A percentile compares a stretch with the other conserved stretches of the same genome.
phyloP scores from a whole-genome alignment of 2,797 vertebrate species.

The Ciconia nigra region DNA sequence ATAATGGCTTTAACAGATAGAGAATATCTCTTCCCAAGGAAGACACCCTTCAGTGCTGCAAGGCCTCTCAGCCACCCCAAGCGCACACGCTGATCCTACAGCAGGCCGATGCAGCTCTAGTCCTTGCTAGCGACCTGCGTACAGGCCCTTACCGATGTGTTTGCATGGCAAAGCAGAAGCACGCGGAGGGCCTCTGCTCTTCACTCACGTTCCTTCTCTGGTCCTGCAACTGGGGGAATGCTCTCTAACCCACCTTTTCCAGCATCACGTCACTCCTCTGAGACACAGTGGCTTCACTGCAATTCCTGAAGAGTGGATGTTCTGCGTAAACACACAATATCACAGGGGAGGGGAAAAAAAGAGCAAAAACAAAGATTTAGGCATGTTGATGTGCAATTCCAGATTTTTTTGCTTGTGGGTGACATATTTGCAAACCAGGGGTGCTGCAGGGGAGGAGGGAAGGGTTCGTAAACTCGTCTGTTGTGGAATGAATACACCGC shows the following conservation, averaged over 20 bases:
- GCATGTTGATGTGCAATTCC: background rate
- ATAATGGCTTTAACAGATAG: rapidly evolving
- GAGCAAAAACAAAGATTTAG: background rate
- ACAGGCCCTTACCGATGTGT: rapidly evolving
- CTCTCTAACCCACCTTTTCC: background rate
- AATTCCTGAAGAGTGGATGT: background rate
- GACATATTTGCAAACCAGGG: slow-evolving; percentile 12
- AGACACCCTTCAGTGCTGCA: rapidly evolving
- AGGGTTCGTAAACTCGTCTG: background rate
- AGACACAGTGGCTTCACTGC: background rate
- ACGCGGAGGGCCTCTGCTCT: rapidly evolving
- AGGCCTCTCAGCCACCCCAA: background rate
- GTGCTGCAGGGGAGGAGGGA: slow-evolving; percentile 3
- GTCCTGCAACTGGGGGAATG: background rate
- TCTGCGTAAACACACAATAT: background rate
- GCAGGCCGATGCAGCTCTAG: background rate
- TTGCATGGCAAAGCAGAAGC: background rate
- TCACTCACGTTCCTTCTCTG: background rate
- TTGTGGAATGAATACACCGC: slow-evolving; percentile 52
- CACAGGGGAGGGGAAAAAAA: rapidly evolving
- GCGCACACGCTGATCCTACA: rapidly evolving
- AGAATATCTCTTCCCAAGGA: background rate
- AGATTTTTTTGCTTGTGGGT: background rate
- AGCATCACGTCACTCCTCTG: background rate
- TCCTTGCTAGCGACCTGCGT: rapidly evolving